A percentile compares a stretch with the other conserved stretches of the same genome.
These are phyloP conservation scores for Microctenopoma stevenorrisi DNA, from an alignment of 2,797 vertebrate genomes.

Conservation along the genomic window DNA sequence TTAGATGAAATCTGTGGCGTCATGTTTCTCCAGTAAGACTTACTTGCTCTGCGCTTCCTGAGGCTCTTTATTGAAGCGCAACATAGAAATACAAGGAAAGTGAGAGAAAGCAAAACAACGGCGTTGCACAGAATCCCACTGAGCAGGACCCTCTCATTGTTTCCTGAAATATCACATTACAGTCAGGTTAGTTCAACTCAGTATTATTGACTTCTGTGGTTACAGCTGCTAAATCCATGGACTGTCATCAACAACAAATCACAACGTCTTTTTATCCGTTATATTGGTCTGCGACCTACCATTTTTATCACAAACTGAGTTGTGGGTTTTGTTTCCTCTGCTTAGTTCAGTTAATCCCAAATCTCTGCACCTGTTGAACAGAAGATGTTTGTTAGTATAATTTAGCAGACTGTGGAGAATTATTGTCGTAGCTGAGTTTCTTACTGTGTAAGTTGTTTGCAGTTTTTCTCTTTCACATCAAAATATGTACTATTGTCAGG, in stretches of 20 bases:
- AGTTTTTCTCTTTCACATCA: constrained; percentile 43
- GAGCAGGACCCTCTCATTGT: not conserved
- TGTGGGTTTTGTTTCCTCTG: constrained; percentile 73
- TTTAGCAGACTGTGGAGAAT: not conserved
- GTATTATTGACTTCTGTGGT: not conserved
- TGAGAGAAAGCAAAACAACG: constrained; percentile 46
- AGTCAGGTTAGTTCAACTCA: constrained; percentile 22
- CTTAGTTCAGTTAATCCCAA: constrained; percentile 36
- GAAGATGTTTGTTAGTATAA: not conserved
- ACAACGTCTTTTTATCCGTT: not conserved
- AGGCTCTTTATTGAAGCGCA: constrained; percentile 21
- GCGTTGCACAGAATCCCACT: constrained; percentile 26
- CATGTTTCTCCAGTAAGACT: constrained; percentile 42
- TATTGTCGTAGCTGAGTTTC: not conserved
- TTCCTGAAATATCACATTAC: constrained; percentile 35
- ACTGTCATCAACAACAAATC: not conserved
- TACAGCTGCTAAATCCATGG: not conserved
- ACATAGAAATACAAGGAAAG: constrained; percentile 45
- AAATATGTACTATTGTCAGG: constrained; percentile 39
- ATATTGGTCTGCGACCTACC: constrained; percentile 49
- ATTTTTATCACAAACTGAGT: constrained; percentile 48
- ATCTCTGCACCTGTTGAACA: constrained; percentile 61
- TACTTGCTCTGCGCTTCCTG: constrained; percentile 58
- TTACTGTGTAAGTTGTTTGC: constrained; percentile 67
- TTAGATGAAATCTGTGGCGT: not conserved